These are phyloP conservation scores for Clitarchus hookeri DNA, from an alignment of 2,888 invertebrate species.

Conservation along the genomic window DNA sequence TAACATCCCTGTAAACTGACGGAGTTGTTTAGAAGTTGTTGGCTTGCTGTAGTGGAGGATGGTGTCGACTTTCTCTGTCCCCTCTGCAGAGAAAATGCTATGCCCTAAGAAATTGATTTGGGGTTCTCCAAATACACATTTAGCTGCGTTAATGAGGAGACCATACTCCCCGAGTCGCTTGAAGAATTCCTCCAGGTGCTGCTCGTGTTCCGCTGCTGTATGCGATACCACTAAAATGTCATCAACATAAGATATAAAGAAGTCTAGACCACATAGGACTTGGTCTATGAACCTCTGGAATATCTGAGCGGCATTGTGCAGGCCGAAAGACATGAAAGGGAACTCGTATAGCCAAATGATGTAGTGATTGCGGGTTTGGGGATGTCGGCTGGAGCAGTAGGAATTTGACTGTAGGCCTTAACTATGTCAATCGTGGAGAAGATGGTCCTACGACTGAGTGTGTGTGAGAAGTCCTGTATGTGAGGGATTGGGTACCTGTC, in stretches of 20 bases:
- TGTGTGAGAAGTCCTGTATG: neutral
- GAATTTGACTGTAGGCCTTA: neutral
- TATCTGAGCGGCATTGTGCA: slow-evolving; percentile 31
- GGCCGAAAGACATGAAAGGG: slow-evolving; percentile 33
- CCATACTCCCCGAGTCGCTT: neutral
- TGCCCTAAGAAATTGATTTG: neutral
- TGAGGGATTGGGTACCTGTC: neutral
- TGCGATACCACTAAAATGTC: slow-evolving; percentile 17
- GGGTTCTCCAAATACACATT: neutral
- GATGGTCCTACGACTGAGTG: neutral
- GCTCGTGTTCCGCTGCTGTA: neutral
- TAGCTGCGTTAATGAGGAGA: neutral
- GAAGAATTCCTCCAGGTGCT: neutral
- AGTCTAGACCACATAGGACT: slow-evolving; percentile 3
- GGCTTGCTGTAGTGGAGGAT: neutral
- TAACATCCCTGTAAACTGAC: neutral
- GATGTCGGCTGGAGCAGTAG: neutral
- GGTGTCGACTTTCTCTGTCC: neutral
- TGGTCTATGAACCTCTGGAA: slow-evolving; percentile 36
- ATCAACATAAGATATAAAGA: slow-evolving; percentile 29
- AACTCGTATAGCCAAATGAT: slow-evolving; percentile 35
- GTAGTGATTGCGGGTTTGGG: slow-evolving; percentile 31
- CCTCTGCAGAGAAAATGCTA: neutral
- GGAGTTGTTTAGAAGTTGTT: neutral
- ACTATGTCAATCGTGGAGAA: neutral